Percentiles rank a stretch among this genome's conserved stretches.
These are phyloP conservation scores for Nymphalis io DNA, from an alignment of 1,140 invertebrate genomes.

Conservation along the genomic window DNA sequence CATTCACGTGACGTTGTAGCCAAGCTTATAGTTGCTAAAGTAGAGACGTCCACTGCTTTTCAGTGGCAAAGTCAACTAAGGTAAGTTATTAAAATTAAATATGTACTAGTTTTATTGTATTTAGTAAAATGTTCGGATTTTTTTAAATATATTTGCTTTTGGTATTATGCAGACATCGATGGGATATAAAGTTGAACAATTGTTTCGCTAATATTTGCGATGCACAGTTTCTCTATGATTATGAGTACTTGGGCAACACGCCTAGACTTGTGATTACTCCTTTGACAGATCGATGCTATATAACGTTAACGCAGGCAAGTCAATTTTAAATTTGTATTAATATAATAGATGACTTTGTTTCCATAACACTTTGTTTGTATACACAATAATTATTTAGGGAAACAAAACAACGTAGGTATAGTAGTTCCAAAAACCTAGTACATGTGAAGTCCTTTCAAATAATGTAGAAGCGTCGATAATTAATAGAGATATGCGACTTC, in stretches of 20 bases:
- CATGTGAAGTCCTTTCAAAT: no score
- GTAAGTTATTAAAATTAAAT: conserved; percentile 36
- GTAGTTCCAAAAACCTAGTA: no score
- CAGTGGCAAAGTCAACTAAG: conserved; percentile 95
- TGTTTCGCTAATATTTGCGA: conserved; percentile 97
- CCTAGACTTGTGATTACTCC: conserved; percentile 93
- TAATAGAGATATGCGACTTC: no score
- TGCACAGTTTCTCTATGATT: conserved; percentile 93
- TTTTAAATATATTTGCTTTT: background rate
- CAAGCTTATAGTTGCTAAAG: conserved; percentile 90
- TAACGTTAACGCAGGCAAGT: conserved; percentile 91
- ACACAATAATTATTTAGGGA: no score
- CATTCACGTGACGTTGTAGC: conserved; percentile 93
- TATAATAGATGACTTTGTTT: background rate
- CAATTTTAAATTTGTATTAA: conserved; percentile 3
- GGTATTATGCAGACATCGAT: conserved; percentile 83
- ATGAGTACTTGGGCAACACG: conserved; percentile 96
- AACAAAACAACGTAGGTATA: no score
- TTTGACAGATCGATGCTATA: conserved; percentile 94
- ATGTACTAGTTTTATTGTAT: background rate
- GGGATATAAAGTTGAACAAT: conserved; percentile 90
- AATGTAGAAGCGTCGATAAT: no score
- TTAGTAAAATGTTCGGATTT: background rate
- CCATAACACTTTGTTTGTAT: no score
- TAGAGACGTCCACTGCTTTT: conserved; percentile 91